These are phyloP conservation scores for Recurvirostra avosetta DNA, from an alignment of 2,113 vertebrate genomes.

Conservation along the genomic window DNA sequence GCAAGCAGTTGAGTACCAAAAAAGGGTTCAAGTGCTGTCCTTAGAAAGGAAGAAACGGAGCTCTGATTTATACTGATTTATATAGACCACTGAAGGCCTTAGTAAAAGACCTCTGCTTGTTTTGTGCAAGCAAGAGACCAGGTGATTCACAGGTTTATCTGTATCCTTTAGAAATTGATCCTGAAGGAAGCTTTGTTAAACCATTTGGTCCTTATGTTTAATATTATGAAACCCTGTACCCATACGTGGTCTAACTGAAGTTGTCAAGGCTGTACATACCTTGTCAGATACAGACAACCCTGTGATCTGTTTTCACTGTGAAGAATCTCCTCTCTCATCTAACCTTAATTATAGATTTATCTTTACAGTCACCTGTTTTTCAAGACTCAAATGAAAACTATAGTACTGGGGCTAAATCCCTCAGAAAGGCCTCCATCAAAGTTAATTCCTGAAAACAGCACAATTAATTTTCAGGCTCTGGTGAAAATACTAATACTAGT, in stretches of 20 bases:
- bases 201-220: not conserved
- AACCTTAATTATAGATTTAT: not conserved
- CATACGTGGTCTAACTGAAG: not conserved
- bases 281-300: not conserved
- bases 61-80: not conserved
- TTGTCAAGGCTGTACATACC: not conserved
- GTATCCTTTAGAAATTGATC: not conserved
- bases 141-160: not conserved
- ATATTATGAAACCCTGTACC: not conserved
- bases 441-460: not conserved
- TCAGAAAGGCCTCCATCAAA: not conserved
- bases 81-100: not conserved
- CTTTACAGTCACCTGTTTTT: not conserved
- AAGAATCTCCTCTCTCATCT: not conserved
- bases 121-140: not conserved
- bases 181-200: not conserved
- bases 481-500: not conserved
- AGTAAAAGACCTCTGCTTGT: not conserved
- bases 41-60: not conserved
- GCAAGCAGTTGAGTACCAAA: not conserved
- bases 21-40: not conserved
- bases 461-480: not conserved
- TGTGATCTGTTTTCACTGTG: not conserved
- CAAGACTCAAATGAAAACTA: not conserved
- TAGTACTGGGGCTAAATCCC: not conserved